Evolutionary conservation across 2,888 invertebrate genomes (phyloP).

Genomic region (Amiota mariae): DNA sequence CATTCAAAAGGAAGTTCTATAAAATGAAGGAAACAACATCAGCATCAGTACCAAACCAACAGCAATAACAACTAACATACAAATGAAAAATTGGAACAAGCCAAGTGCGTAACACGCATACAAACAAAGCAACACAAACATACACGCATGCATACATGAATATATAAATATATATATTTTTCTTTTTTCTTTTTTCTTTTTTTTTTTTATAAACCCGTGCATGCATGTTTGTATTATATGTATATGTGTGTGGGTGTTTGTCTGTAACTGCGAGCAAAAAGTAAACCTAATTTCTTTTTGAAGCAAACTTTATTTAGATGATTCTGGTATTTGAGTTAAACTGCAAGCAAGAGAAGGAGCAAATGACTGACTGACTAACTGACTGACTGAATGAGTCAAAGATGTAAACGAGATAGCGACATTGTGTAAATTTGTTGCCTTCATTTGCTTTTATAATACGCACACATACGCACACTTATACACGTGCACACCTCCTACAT

Average conservation of each 20-base stretch:
- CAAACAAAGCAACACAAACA: constrained; percentile 33
- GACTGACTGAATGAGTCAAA: too few relatives aligned
- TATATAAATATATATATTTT: not conserved
- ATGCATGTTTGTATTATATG: not conserved
- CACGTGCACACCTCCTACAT: too few relatives aligned
- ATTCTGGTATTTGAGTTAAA: too few relatives aligned
- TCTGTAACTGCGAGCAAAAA: not conserved
- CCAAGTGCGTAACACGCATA: not conserved
- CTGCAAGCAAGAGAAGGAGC: too few relatives aligned
- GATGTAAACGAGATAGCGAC: too few relatives aligned
- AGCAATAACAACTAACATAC: not conserved
- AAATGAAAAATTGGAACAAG: constrained; percentile 2
- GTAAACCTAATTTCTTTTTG: constrained; percentile 23
- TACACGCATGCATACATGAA: constrained; percentile 10
- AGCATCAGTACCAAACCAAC: too few relatives aligned
- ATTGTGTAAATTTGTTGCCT: too few relatives aligned
- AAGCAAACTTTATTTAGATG: constrained; percentile 16
- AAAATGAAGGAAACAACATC: not conserved
- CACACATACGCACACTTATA: too few relatives aligned
- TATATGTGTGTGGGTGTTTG: not conserved
- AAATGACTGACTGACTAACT: too few relatives aligned
- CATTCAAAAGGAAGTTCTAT: constrained; percentile 11
- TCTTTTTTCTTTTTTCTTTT: too few relatives aligned
- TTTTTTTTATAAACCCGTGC: too few relatives aligned
- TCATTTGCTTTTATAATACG: too few relatives aligned